These are phyloP conservation scores for Carpatolechia fugitivella DNA, from an alignment of 2,888 invertebrate species.

Conservation along the genomic window DNA sequence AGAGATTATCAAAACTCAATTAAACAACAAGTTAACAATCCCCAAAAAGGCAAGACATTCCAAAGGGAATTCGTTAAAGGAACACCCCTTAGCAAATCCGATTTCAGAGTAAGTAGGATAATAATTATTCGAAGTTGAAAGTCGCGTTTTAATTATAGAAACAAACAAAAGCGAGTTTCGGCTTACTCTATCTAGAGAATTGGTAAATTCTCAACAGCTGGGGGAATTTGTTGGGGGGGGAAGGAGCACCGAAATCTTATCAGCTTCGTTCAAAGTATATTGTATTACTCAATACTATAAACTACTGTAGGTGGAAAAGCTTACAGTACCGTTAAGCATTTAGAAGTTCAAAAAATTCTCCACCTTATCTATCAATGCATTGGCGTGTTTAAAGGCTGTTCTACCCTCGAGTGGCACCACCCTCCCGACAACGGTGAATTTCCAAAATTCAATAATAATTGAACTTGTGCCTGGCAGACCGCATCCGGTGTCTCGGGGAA, in stretches of 20 bases:
- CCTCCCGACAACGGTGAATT: slow-evolving; percentile 38
- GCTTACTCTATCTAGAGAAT: slow-evolving; percentile 37
- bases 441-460: slow-evolving; percentile 70
- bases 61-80: slow-evolving; percentile 28
- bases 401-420: slow-evolving; percentile 10
- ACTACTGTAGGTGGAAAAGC: too few relatives aligned
- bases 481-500: slow-evolving; percentile 67
- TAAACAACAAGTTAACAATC: slow-evolving; percentile 4
- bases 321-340: too few relatives aligned
- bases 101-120: slow-evolving; percentile 53
- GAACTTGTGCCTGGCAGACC: slow-evolving; percentile 62
- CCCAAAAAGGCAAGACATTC: slow-evolving; percentile 33
- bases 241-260: background rate
- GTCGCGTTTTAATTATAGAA: slow-evolving; percentile 71
- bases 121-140: slow-evolving; percentile 65
- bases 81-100: slow-evolving; percentile 47
- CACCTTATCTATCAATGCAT: background rate
- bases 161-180: slow-evolving; percentile 68
- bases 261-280: background rate
- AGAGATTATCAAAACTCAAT: slow-evolving; percentile 1
- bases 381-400: slow-evolving; percentile 2
- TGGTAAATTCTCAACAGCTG: slow-evolving; percentile 42
- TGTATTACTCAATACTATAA: too few relatives aligned
- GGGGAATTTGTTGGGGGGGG: slow-evolving; percentile 31
- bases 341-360: background rate